A percentile compares a stretch with the other conserved stretches of the same genome.
Conservation (phyloP, 2,797 vertebrate genomes). For the Kryptopterus vitreolus region DNA sequence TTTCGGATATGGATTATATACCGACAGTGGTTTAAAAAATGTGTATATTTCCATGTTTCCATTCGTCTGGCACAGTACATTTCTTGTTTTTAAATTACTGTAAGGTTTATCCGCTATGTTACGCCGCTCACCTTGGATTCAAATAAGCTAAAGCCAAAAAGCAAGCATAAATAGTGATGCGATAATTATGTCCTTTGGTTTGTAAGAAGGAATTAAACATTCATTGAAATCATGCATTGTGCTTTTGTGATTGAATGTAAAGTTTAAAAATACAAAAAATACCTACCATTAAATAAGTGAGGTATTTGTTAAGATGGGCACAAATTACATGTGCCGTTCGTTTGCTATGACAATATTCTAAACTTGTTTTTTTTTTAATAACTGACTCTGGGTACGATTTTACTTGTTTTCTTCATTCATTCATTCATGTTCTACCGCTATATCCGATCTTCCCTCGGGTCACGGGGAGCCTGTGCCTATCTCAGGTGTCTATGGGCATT, state of each 20-base stretch:
- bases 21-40: neutral
- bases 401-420: neutral
- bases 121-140: neutral
- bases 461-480: no score
- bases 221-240: neutral
- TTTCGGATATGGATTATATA: neutral
- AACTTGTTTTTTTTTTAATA: neutral
- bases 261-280: neutral
- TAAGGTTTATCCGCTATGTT: neutral
- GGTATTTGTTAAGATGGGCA: neutral
- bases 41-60: neutral
- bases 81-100: neutral
- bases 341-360: neutral
- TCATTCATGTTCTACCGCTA: no score
- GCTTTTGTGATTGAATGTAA: neutral
- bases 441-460: no score
- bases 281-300: neutral
- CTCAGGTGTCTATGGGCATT: no score
- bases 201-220: neutral
- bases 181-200: neutral
- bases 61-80: neutral
- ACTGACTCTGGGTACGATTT: neutral
- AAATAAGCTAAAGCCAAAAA: neutral
- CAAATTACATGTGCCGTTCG: neutral
- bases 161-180: neutral